Base-by-base conservation (phyloP, 2,797 vertebrate species). In the Aulostomus chinensis region DNA sequence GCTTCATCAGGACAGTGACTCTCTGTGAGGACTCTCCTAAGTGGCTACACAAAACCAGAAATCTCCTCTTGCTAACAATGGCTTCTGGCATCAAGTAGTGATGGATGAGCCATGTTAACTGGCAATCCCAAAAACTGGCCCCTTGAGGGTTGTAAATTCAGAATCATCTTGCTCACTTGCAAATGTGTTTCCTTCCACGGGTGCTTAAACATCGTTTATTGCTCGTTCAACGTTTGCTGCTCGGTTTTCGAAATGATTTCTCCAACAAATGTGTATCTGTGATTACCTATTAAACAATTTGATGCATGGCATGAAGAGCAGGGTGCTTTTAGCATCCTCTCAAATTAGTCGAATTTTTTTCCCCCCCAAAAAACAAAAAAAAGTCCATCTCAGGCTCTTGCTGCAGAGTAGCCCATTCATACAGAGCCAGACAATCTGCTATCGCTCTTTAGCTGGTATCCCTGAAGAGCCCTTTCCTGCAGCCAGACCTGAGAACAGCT, bases 381-480 rank as follows among this genome's bases (percentile, higher is more conserved):
- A 25, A 5, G 59, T 60, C 55, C 45, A 58, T 67, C 54, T 49
- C 51, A 39, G 16, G 39, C 40, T 28, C 13, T 64, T 17, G 32
- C 55, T 42, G 39, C 55, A 12, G 38, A 66, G 45, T 3, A n/a
- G n/a, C n/a, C n/a, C n/a, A 31, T 47, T 70, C 64, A 83, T 51
- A 61, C 66, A 31, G 47, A 78, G 73, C 72, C 84, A 79, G 58
- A 76, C 64, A 58, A 49, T 78, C 81, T 84, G 76, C 70, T 78
- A 56, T 80, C 78, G 80, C 68, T 63, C 78, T 85, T 69, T 77
- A 68, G 47, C 60, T 11, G 14, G n/a, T 20, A 38, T 73, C 63
- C 70, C 80, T 18, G 45, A 47, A 63, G 72, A 73, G 53, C 20
- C 28, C 37, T 47, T 63, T 56, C 64, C 72, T 50, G 37, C 72